phyloP scores from a whole-genome alignment of 1,140 invertebrate species.

The Parasteatoda tepidariorum region DNA sequence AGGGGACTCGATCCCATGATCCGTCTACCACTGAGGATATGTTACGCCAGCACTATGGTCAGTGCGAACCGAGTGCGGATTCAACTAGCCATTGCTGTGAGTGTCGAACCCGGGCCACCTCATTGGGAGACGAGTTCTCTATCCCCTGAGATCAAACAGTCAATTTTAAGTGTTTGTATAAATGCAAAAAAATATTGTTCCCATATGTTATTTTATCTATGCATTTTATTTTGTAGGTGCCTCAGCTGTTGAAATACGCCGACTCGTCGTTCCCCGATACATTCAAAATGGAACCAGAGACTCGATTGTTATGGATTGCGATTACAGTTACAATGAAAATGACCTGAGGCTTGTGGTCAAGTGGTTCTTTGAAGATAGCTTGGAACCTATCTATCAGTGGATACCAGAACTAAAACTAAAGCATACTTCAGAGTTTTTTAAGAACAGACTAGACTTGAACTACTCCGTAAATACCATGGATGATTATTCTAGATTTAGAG shows the following conservation, averaged over 20 bases:
- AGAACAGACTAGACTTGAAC: slow-evolving; percentile 77
- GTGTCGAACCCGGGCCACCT: too few species aligned
- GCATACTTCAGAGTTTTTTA: slow-evolving; percentile 74
- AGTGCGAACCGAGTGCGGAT: too few species aligned
- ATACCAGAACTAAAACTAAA: slow-evolving; percentile 75
- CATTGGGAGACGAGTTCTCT: too few species aligned
- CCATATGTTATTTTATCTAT: too few species aligned
- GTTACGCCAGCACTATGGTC: too few species aligned
- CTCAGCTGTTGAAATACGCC: slow-evolving; percentile 74
- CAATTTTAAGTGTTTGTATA: too few species aligned
- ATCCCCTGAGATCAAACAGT: too few species aligned
- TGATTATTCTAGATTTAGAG: slow-evolving; percentile 78
- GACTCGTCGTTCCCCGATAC: slow-evolving; percentile 76
- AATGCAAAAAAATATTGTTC: too few species aligned
- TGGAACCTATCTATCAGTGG: slow-evolving; percentile 82
- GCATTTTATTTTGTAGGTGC: slow-evolving; percentile 5
- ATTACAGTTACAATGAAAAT: slow-evolving; percentile 75
- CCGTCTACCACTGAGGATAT: too few species aligned
- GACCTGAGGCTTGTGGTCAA: slow-evolving; percentile 77
- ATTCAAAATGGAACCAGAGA: slow-evolving; percentile 76
- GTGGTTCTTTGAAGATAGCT: slow-evolving; percentile 80
- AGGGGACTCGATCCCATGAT: too few species aligned
- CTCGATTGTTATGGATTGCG: slow-evolving; percentile 80
- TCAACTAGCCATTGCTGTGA: too few species aligned
- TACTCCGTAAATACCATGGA: slow-evolving; percentile 74